Base-by-base conservation (phyloP, 1,140 invertebrate genomes). In the Harpegnathos saltator region DNA sequence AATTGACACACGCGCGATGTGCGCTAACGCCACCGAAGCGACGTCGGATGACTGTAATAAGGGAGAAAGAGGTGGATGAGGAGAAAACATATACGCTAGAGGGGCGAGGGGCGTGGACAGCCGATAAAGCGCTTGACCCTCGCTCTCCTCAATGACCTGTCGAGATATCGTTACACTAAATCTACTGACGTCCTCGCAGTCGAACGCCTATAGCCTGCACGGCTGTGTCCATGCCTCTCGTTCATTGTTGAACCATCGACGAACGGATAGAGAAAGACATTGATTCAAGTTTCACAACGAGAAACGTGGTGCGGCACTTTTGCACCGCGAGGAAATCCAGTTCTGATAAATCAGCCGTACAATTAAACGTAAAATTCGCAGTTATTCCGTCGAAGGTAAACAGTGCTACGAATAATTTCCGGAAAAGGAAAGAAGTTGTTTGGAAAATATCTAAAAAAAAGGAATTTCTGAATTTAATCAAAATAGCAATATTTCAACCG, bases 71-170 rank as follows among this genome's bases (percentile, higher is more conserved):
- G 19, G 17, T 0, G 72, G 48, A 59, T 74, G 68, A 85, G 69
- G 81, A 88, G 83, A 69, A 88, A 85, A 75, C 62, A 58, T 44
- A 44, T 44, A 74, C 48, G 44, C 54, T 62, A 68, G 71, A 77
- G 74, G 59, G 52, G 3, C 17, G 73, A 82, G 24, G 58, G 72
- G 66, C 52, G 14, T 29, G 81, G 15, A 33, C 50, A 85, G 5
- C 29, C 29, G 89, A 89, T 89, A 89, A 90, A 89, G 68, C 78
- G 52, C 22, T 84, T 90, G 89, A 90, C 89, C 83, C 73, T 90
- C 69, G 83, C 61, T 52, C 48, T 44, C 58, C 74, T 83, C 87
- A 89, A 89, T 89, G 87, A 89, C 87, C 88, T 61, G 62, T 26
- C 56, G 74, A 69, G 85, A 89, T 89, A 89, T 87, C 80, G 48